Evolutionary conservation across 2,113 vertebrate genomes (phyloP).

Genomic region (Dromaius novaehollandiae): DNA sequence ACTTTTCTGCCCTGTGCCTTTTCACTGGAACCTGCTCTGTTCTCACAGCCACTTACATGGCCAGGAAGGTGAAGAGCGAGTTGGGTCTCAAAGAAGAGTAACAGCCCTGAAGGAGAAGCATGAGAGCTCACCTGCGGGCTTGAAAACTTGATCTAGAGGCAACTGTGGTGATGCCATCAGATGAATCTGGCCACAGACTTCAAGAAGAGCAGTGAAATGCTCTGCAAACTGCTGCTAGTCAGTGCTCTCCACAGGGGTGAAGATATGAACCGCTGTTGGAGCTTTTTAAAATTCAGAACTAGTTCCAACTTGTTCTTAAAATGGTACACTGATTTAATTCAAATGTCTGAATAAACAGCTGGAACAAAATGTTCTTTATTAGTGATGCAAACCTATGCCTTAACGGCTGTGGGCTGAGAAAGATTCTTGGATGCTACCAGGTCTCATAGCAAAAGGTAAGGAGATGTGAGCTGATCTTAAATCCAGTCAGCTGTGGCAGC

Average conservation of each 20-base stretch:
- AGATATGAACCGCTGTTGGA: neutral
- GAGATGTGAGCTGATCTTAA: neutral
- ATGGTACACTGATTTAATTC: neutral
- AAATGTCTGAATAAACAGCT: neutral
- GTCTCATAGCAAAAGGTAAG: neutral
- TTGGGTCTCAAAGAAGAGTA: conserved; percentile 84
- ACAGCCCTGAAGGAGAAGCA: neutral
- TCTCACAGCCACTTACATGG: conserved; percentile 86
- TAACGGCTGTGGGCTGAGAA: fast-evolving
- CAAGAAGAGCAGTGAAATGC: fast-evolving
- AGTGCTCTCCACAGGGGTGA: neutral
- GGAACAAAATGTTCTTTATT: neutral
- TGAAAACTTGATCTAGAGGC: fast-evolving
- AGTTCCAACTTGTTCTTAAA: neutral
- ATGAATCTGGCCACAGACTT: neutral
- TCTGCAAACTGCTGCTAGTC: fast-evolving
- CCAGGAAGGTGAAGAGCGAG: conserved; percentile 78
- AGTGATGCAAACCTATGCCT: neutral
- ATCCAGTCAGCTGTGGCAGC: fast-evolving
- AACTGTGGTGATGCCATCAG: neutral
- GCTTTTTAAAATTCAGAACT: neutral
- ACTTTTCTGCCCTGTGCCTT: conserved; percentile 87
- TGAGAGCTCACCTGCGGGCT: neutral
- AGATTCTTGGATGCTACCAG: neutral
- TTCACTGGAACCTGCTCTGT: conserved; percentile 85